These are phyloP conservation scores for Panopea generosa DNA, from an alignment of 2,888 invertebrate species.

Conservation along the genomic window DNA sequence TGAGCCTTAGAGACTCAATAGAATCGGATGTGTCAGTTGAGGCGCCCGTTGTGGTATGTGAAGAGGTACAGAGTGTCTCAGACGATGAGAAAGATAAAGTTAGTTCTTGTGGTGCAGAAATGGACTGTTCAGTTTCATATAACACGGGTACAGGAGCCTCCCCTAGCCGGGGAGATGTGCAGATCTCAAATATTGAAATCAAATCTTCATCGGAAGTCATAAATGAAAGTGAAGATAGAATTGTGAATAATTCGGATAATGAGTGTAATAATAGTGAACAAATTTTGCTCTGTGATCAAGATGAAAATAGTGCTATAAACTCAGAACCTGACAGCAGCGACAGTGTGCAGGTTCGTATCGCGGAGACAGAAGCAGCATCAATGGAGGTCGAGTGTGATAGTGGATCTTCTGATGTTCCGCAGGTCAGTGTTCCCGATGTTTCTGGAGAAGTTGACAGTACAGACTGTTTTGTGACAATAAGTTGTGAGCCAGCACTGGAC, in stretches of 20 bases:
- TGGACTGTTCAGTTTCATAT: conserved; percentile 43
- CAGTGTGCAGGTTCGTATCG: conserved; percentile 21
- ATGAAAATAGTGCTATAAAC: conserved; percentile 33
- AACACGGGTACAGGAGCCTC: conserved; percentile 46
- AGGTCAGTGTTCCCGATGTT: conserved; percentile 12
- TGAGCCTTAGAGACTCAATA: too few relatives aligned
- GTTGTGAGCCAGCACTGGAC: conserved; percentile 8
- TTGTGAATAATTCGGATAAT: conserved; percentile 7
- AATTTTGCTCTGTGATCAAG: conserved; percentile 53
- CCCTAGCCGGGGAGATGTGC: conserved; percentile 18
- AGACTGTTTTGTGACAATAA: conserved; percentile 19
- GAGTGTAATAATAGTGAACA: conserved; percentile 43
- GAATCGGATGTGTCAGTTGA: too few relatives aligned
- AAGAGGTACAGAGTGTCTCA: neutral
- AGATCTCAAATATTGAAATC: conserved; percentile 52
- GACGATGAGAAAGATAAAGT: conserved; percentile 29
- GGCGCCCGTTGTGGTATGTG: neutral
- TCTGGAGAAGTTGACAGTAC: conserved; percentile 60
- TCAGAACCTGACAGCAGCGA: conserved; percentile 66
- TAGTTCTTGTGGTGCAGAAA: conserved; percentile 50
- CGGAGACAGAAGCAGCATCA: conserved; percentile 26
- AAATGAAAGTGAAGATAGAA: conserved; percentile 8
- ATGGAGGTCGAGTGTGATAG: conserved; percentile 67
- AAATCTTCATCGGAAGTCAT: conserved; percentile 19
- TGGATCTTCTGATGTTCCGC: conserved; percentile 24